Percentiles rank a stretch among this genome's conserved stretches.
Conservation (phyloP, 1,140 invertebrate species). For the Bilobella aurantiaca region DNA sequence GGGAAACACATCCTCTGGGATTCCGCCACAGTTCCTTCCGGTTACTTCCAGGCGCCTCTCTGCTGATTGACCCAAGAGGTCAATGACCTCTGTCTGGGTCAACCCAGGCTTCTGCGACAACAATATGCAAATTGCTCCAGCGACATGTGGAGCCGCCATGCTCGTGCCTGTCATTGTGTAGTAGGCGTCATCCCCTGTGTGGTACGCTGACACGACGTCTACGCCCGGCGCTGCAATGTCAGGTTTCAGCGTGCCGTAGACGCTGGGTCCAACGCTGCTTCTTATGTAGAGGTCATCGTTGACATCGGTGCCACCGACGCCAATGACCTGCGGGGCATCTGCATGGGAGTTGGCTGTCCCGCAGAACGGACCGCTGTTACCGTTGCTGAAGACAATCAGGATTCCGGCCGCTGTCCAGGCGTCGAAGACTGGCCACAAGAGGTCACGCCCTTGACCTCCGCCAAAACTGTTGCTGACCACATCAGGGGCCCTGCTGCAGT, state of each 20-base stretch:
- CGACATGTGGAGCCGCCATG: constrained; percentile 14
- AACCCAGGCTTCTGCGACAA: background rate
- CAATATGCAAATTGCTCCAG: constrained; percentile 5
- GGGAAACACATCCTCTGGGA: background rate
- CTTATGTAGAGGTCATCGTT: background rate
- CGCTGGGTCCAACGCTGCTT: background rate
- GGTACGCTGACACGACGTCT: constrained; percentile 7
- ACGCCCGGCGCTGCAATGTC: constrained; percentile 16
- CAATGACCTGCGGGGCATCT: constrained; percentile 3
- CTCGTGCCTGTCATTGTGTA: background rate
- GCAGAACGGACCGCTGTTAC: constrained; percentile 9
- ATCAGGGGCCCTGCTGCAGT: constrained; percentile 5
- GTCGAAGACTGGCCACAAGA: background rate
- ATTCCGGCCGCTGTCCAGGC: constrained; percentile 5
- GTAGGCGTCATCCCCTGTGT: constrained; percentile 1
- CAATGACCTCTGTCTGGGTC: background rate
- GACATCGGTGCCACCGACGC: background rate
- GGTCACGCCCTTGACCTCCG: background rate
- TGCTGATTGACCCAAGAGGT: background rate
- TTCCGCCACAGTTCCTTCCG: background rate
- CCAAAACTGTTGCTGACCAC: constrained; percentile 12
- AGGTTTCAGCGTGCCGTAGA: constrained; percentile 11
- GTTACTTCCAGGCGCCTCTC: background rate
- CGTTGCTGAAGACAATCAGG: constrained; percentile 3
- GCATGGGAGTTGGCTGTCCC: background rate